These are phyloP conservation scores for Synanthedon formicaeformis DNA, from an alignment of 2,888 invertebrate species.

Conservation along the genomic window DNA sequence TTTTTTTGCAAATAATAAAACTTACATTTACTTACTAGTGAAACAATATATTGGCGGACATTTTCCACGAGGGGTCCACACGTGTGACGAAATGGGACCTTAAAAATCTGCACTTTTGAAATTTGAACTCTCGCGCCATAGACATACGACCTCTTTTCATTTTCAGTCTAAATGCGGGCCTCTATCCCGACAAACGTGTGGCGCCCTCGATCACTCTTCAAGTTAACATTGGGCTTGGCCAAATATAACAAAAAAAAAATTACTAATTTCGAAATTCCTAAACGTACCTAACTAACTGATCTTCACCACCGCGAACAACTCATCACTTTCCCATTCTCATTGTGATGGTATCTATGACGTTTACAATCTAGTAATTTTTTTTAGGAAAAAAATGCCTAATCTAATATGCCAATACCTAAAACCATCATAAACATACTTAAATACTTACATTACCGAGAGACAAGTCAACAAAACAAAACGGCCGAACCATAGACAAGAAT, in stretches of 20 bases:
- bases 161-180: too few relatives aligned
- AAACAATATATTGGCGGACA: constrained; percentile 28
- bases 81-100: too few relatives aligned
- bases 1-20: constrained; percentile 8
- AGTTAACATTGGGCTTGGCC: too few relatives aligned
- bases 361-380: constrained; percentile 15
- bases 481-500: too few relatives aligned
- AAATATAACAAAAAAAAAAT: constrained; percentile 11
- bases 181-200: too few relatives aligned
- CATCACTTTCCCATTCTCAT: constrained; percentile 12
- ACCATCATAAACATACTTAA: constrained; percentile 33
- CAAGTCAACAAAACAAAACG: too few relatives aligned
- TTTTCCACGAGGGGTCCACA: constrained; percentile 9
- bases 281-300: constrained; percentile 26
- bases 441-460: too few relatives aligned
- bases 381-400: constrained; percentile 22
- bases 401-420: constrained; percentile 32
- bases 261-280: constrained; percentile 37
- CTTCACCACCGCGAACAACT: constrained; percentile 7
- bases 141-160: too few relatives aligned
- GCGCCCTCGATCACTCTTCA: too few relatives aligned
- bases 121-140: too few relatives aligned
- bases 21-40: constrained; percentile 43
- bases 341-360: constrained; percentile 59
- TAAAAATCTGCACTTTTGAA: too few relatives aligned